Base-by-base conservation (phyloP, 1,140 invertebrate genomes). In the Pogonomyrmex californicus region DNA sequence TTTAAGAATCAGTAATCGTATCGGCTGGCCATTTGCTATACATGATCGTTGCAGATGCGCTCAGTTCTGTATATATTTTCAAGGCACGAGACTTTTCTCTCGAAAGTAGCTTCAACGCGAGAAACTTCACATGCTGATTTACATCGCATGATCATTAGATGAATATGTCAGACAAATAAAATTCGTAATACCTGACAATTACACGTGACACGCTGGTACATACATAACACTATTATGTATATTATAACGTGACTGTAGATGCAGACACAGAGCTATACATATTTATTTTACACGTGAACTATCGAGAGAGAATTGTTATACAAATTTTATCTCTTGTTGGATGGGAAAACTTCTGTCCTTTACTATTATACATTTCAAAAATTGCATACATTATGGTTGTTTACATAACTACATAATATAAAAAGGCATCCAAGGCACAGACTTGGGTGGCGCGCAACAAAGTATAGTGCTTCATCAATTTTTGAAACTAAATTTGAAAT, bases 351-450 rank as follows among this genome's bases (percentile, higher is more conserved):
- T 51, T 66, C 4, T 58, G 38, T 49, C 68, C 63, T 85, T 88
- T 41, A 17, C 12, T 54, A 49, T 49, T 88, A 70, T 7, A 85
- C 17, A 38, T 17, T 76, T 58, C 17, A 47, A 36, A 78, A 86
- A 54, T 51, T 66, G 47, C 47, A 44, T 70, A 70, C 60, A 65
- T 77, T 38, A 79, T 47, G 33, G 23, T 87, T 17, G 14, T 30
- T 86, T 87, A 71, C 30, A 71, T 51, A 54, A 41, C 12, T 86
- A 87, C 36, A 23, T 5, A 87, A 62, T 78, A 58, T 90, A 90
- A 82, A 82, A 90, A 90, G 63, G 63, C 88, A 82, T 82, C 63
- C 88, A 90, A 90, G 89, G 88, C 88, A 90, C 86, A 73, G 71
- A 90, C 68, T 86, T 86, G 63, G 63, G 76, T 58, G 86, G 75